A percentile compares a stretch with the other conserved stretches of the same genome.
These are phyloP conservation scores for Balaeniceps rex DNA, from an alignment of 2,113 vertebrate species.

Conservation along the genomic window DNA sequence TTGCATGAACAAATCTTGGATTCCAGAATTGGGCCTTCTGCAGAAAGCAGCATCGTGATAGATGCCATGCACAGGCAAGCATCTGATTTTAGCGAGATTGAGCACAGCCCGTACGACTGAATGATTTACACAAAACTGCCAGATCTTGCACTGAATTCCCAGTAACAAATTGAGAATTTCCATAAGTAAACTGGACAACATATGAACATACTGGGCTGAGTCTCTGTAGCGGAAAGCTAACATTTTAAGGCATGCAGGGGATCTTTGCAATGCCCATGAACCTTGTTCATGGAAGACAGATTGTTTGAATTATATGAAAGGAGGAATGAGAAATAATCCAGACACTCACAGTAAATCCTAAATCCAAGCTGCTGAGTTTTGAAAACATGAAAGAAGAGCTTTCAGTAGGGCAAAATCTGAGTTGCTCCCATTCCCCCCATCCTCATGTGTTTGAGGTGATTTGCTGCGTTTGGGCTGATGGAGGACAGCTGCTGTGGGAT, in stretches of 20 bases:
- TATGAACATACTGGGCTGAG: not conserved
- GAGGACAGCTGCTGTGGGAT: not conserved
- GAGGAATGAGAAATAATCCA: not conserved
- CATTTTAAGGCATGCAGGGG: not conserved
- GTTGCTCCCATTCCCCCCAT: not conserved
- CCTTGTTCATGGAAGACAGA: not conserved
- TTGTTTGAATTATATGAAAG: not conserved
- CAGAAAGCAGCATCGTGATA: not conserved
- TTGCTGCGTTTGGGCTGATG: not conserved
- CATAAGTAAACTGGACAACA: not conserved
- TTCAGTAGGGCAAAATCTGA: not conserved
- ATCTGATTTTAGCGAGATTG: not conserved
- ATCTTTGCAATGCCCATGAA: not conserved
- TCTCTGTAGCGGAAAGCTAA: not conserved
- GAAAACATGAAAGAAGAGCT: not conserved
- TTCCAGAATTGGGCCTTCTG: not conserved
- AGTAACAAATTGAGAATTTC: not conserved
- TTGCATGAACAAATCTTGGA: not conserved
- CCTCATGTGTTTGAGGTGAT: not conserved
- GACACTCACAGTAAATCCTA: not conserved
- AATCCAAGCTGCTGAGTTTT: not conserved
- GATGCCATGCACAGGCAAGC: not conserved
- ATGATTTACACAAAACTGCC: not conserved
- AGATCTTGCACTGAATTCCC: not conserved
- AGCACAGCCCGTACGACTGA: not conserved